These are phyloP conservation scores for Elephas maximus DNA, from an alignment of 2,113 vertebrate species.

Conservation along the genomic window DNA sequence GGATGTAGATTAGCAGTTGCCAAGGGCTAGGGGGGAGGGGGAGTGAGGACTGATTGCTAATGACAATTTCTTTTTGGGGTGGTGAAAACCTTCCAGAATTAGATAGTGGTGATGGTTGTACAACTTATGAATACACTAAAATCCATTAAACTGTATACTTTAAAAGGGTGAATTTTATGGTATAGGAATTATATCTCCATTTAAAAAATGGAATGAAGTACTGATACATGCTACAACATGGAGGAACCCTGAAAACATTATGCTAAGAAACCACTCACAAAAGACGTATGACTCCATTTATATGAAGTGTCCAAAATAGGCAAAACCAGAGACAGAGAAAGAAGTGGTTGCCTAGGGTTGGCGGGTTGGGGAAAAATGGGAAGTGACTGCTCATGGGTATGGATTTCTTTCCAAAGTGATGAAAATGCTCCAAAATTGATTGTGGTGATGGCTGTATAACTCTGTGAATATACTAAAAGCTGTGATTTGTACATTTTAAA, in stretches of 20 bases:
- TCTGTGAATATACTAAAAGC: too few species aligned
- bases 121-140: too few species aligned
- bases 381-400: not conserved
- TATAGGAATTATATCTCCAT: too few species aligned
- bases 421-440: slow-evolving; percentile 37
- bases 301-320: slow-evolving; percentile 47
- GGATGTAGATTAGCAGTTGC: not conserved
- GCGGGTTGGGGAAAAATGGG: not conserved
- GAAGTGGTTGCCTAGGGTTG: not conserved
- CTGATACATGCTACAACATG: too few species aligned
- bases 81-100: too few species aligned
- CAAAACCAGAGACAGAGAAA: slow-evolving; percentile 35
- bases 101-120: too few species aligned
- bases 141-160: too few species aligned
- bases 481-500: slow-evolving; percentile 33
- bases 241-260: slow-evolving; percentile 27
- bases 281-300: not conserved
- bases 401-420: not conserved
- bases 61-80: too few species aligned
- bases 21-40: not conserved
- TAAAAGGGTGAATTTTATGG: too few species aligned
- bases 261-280: not conserved
- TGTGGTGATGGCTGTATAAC: too few species aligned
- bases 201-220: too few species aligned
- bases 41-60: too few species aligned